These are phyloP conservation scores for Solenopsis fugax DNA, from an alignment of 1,140 invertebrate species.

Conservation along the genomic window DNA sequence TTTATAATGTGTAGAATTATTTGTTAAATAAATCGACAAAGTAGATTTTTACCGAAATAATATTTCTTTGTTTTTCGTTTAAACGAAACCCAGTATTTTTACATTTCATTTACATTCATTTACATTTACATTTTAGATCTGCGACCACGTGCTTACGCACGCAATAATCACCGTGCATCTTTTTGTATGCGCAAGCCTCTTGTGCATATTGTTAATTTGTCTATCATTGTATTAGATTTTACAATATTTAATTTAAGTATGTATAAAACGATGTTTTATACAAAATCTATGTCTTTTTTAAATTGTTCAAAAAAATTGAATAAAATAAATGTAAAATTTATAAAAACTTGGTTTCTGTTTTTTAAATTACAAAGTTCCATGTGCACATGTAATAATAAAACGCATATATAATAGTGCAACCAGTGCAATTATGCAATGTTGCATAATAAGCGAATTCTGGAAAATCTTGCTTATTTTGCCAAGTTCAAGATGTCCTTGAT, in stretches of 20 bases:
- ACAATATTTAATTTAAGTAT: slow-evolving; percentile 77
- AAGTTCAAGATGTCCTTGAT: not conserved
- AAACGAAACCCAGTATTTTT: not conserved
- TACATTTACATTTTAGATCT: not conserved
- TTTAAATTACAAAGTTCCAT: not conserved
- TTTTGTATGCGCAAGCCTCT: slow-evolving; percentile 65
- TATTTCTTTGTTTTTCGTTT: not conserved
- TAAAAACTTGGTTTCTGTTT: not conserved
- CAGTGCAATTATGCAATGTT: not conserved
- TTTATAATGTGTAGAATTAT: slow-evolving; percentile 1
- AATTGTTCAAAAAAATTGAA: slow-evolving; percentile 46
- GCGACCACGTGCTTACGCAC: not conserved
- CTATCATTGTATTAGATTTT: slow-evolving; percentile 76
- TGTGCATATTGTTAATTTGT: slow-evolving; percentile 77
- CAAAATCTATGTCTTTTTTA: slow-evolving; percentile 10
- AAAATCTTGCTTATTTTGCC: not conserved
- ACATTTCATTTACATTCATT: slow-evolving; percentile 19
- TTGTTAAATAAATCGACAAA: slow-evolving; percentile 14
- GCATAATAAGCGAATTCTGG: not conserved
- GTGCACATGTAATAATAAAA: not conserved
- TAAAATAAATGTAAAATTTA: slow-evolving; percentile 7
- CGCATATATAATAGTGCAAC: not conserved
- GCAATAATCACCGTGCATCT: slow-evolving; percentile 42
- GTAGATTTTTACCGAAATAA: not conserved
- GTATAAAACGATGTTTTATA: slow-evolving; percentile 51